Base-by-base conservation (phyloP, 2,888 invertebrate species). In the Biston betularia region DNA sequence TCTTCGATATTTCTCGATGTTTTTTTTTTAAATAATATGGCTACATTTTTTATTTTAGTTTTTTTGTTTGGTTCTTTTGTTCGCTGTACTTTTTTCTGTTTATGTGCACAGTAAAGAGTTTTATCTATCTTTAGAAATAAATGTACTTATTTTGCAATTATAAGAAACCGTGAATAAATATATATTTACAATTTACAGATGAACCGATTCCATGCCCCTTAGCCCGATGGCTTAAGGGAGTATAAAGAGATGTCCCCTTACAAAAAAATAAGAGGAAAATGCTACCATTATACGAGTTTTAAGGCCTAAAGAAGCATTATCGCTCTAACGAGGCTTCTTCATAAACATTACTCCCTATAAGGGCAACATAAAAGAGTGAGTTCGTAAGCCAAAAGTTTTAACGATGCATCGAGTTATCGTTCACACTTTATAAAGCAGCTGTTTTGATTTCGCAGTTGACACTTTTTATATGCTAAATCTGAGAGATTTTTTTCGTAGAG, bases 351-450 rank as follows among this genome's bases (percentile, higher is more conserved):
- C 24, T 12, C 54, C 54, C n/a, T 62, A 33, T 63, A 63, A 52
- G 55, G 66, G 49, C 46, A 38, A 54, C 54, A 50, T 67, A 57
- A 67, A 62, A 50, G 15, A 52, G 44, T 4, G 55, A 33, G 49
- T 33, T 57, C 58, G 65, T 65, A 58, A 67, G 54, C 44, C 58
- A n/a, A 67, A 63, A 63, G 46, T 50, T 63, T 49, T 67, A 67
- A 63, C 54, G 58, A 67, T 24, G 56, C 35, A 54, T 50, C 49
- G 34, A 15, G n/a, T 12, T 54, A 49, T 63, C 48, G 45, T 49
- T 58, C 24, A 10, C 48, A 61, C 63, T 49, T 44, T 62, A 57
- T 65, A 57, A 33, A 53, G 42, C 44, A 14, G 45, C 48, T 48
- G 58, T 49, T 61, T 56, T 56, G 50, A 60, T 61, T 52, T 50